Evolutionary conservation across 2,888 invertebrate genomes (phyloP).

Genomic region (Stenolophus ochropezus): DNA sequence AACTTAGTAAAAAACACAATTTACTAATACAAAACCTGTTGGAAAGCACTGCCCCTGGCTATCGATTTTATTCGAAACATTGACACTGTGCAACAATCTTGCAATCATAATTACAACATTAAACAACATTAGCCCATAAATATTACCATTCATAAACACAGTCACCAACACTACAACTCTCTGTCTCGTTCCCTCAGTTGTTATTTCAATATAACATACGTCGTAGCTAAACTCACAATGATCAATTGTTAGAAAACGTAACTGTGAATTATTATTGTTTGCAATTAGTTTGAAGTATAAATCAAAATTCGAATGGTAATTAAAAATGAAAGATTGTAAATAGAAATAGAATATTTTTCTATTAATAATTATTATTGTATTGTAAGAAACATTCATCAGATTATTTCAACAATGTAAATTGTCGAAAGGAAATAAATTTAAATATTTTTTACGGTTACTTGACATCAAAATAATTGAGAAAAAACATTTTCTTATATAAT

Average conservation of each 20-base stretch:
- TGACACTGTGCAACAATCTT: conserved; percentile 48
- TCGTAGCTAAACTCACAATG: conserved; percentile 6
- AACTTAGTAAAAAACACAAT: neutral
- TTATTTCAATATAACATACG: neutral
- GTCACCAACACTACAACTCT: neutral
- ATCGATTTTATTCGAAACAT: conserved; percentile 53
- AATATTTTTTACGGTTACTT: too few relatives aligned
- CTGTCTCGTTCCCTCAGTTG: neutral
- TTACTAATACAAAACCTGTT: conserved; percentile 6
- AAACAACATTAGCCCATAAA: conserved; percentile 36
- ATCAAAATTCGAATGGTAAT: conserved; percentile 17
- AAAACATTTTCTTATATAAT: too few relatives aligned
- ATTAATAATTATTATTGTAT: too few relatives aligned
- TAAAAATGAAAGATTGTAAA: conserved; percentile 3
- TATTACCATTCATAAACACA: neutral
- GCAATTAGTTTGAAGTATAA: conserved; percentile 35
- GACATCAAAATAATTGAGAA: too few relatives aligned
- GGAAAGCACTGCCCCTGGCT: conserved; percentile 35
- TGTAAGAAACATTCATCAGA: too few relatives aligned
- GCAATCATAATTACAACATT: conserved; percentile 51
- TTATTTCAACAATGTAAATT: too few relatives aligned
- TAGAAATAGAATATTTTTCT: too few relatives aligned
- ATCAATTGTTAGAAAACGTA: conserved; percentile 7
- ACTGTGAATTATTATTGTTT: conserved; percentile 35
- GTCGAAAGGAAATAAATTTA: too few relatives aligned